A percentile compares a stretch with the other conserved stretches of the same genome.
phyloP scores from a whole-genome alignment of 23 tunicate genomes.

The Halocynthia aurantium region DNA sequence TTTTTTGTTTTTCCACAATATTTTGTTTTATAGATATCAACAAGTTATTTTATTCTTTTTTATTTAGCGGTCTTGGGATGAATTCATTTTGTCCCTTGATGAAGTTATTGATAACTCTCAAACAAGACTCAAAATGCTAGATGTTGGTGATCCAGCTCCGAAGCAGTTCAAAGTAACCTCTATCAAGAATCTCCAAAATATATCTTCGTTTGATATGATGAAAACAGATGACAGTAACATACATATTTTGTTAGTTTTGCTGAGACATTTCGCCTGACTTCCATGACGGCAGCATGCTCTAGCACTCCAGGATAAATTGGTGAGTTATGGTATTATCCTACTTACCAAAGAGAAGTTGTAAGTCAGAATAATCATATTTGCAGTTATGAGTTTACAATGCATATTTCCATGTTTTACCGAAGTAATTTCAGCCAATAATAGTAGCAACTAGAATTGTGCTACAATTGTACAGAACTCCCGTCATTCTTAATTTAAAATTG shows the following conservation, averaged over 20 bases:
- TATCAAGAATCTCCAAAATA: neutral
- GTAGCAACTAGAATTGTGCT: no score
- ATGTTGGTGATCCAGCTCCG: conserved; percentile 4
- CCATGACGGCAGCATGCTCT: conserved; percentile 85
- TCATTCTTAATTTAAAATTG: no score
- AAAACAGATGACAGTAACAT: neutral
- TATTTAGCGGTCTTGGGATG: neutral
- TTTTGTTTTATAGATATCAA: no score
- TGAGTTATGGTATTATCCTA: neutral
- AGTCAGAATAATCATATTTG: no score
- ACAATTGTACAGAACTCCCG: no score
- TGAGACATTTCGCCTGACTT: conserved; percentile 86
- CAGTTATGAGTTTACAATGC: no score
- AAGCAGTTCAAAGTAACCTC: neutral
- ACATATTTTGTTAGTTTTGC: conserved; percentile 39
- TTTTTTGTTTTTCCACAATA: no score
- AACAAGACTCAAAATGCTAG: neutral
- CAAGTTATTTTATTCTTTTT: no score
- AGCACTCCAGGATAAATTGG: conserved; percentile 31
- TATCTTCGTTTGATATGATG: neutral
- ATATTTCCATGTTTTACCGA: no score
- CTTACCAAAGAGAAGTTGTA: no score
- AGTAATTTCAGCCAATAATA: no score
- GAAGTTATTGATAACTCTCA: neutral
- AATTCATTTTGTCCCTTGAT: conserved; percentile 8